Conservation (phyloP, 2,888 invertebrate genomes). For the Hydrotaea diabolus region DNA sequence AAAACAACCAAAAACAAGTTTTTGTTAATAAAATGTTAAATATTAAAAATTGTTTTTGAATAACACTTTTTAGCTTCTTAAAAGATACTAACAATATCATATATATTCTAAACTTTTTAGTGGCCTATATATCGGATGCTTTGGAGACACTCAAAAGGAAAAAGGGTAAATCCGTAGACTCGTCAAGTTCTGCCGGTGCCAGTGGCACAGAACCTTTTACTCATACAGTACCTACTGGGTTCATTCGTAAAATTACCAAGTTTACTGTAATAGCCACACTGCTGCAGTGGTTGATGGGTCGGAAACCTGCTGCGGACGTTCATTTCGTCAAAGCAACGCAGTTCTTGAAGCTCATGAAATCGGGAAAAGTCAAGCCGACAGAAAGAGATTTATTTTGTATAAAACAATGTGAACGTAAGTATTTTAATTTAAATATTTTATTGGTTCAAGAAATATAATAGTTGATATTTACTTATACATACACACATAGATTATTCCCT, state of each 20-base stretch:
- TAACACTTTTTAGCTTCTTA: too few relatives aligned
- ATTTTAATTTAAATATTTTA: too few relatives aligned
- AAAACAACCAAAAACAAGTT: too few relatives aligned
- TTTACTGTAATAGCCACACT: constrained; percentile 78
- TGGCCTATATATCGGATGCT: constrained; percentile 73
- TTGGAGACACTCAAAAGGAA: constrained; percentile 71
- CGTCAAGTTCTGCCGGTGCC: neutral
- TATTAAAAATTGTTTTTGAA: too few relatives aligned
- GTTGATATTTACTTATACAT: too few relatives aligned
- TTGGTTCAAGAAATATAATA: too few relatives aligned
- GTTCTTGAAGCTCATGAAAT: constrained; percentile 71
- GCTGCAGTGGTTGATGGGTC: constrained; percentile 78
- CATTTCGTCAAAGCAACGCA: constrained; percentile 73
- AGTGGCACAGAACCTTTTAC: constrained; percentile 37
- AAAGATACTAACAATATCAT: too few relatives aligned
- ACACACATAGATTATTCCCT: too few relatives aligned
- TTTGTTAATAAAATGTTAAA: too few relatives aligned
- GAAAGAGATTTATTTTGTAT: constrained; percentile 73
- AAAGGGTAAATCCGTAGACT: constrained; percentile 45
- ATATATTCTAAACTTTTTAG: constrained; percentile 62
- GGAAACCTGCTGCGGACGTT: constrained; percentile 71
- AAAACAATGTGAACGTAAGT: constrained; percentile 78
- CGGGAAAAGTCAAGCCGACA: constrained; percentile 70
- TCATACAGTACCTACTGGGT: constrained; percentile 64
- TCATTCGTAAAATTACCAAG: constrained; percentile 75